Evolutionary conservation across 2,113 vertebrate species (phyloP).

Genomic region (Upupa epops): DNA sequence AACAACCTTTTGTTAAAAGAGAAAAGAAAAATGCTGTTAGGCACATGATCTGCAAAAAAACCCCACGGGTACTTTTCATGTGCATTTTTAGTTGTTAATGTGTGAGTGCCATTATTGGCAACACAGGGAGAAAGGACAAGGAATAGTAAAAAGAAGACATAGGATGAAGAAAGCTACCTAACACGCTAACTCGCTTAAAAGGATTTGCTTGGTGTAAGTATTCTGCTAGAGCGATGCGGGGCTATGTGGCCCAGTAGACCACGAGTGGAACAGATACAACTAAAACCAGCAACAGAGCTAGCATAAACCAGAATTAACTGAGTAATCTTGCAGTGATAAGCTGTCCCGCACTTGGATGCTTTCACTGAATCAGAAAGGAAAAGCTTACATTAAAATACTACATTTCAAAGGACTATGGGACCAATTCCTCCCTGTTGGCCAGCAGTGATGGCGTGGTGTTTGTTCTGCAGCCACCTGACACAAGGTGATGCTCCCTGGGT

Average conservation of each 20-base stretch:
- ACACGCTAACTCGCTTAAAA: background rate
- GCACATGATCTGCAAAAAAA: background rate
- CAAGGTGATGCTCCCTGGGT: background rate
- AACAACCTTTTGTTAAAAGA: slow-evolving; percentile 80
- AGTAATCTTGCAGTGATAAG: background rate
- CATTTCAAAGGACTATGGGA: background rate
- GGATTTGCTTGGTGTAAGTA: background rate
- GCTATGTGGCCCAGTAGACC: background rate
- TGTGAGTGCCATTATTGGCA: background rate
- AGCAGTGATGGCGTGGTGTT: background rate
- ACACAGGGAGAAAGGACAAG: background rate
- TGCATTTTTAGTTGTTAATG: background rate
- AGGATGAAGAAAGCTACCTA: background rate
- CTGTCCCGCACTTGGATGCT: background rate
- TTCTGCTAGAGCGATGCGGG: background rate
- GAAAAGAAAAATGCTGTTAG: background rate
- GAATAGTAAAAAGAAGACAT: background rate
- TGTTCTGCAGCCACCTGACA: background rate
- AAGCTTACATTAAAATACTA: background rate
- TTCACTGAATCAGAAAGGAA: background rate
- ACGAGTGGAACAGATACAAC: background rate
- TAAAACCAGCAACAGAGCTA: background rate
- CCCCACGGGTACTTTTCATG: background rate
- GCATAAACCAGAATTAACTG: background rate
- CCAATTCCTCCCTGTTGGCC: background rate